Conservation (phyloP, 2,113 vertebrate genomes). For the Hydrochoerus hydrochaeris region DNA sequence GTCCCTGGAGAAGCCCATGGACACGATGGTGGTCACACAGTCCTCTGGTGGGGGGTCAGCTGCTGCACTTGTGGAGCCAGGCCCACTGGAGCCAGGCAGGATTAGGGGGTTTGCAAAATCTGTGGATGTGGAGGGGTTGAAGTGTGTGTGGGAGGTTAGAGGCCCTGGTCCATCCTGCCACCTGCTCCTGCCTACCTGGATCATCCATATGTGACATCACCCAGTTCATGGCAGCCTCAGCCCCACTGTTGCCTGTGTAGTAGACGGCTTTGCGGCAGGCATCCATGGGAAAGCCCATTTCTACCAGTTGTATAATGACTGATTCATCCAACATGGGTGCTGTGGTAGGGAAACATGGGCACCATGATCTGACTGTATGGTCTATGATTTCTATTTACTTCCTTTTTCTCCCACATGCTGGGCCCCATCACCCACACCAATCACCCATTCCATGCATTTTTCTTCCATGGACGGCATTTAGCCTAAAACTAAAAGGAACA, state of each 20-base stretch:
- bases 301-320: slow-evolving; percentile 96
- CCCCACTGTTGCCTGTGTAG: slow-evolving; percentile 97
- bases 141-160: neutral
- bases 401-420: neutral
- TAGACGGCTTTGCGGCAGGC: slow-evolving; percentile 98
- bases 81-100: slow-evolving; percentile 94
- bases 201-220: slow-evolving; percentile 99
- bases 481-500: slow-evolving; percentile 27
- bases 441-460: neutral
- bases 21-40: slow-evolving; percentile 96
- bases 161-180: neutral
- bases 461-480: neutral
- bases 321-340: slow-evolving; percentile 97
- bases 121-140: slow-evolving; percentile 79
- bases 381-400: neutral
- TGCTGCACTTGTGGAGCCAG: slow-evolving; percentile 89
- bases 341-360: slow-evolving; percentile 77
- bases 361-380: slow-evolving; percentile 9
- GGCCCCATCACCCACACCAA: neutral
- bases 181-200: slow-evolving; percentile 89
- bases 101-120: slow-evolving; percentile 97
- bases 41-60: slow-evolving; percentile 94
- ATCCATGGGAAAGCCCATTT: slow-evolving; percentile 98
- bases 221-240: slow-evolving; percentile 98
- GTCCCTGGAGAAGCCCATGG: slow-evolving; percentile 99